Evolutionary conservation across 2,888 invertebrate genomes (phyloP), one percentile per base, ranked within the genome.

Genomic region (Laspeyria flexula): DNA sequence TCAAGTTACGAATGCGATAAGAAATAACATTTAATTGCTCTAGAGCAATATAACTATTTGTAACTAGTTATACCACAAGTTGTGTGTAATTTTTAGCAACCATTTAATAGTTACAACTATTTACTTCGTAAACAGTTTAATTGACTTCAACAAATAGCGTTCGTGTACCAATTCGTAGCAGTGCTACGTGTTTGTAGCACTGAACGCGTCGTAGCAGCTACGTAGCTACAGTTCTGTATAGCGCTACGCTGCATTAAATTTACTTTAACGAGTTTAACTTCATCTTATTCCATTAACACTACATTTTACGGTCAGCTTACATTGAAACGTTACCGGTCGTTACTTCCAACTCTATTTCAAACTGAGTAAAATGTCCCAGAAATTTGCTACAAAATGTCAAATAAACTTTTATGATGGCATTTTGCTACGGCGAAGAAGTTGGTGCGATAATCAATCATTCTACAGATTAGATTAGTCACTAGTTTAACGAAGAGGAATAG

Each of bases 111-210:
- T 1, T 7, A 6, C 25, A 11, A 29, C n/a, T 11, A 11, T 29
- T n/a, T 3, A 29, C 29, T 11, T 29, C 51, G 60, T 63, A 56
- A 43, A 48, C 55, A 43, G 65, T 57, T 71, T 71, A 72, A 76
- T 74, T 66, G 73, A 68, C 68, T 69, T 57, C 44, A 64, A 75
- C 71, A 68, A 73, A 78, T 72, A 56, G 67, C 52, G 53, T 38
- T 41, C 66, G 42, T 71, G 69, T 68, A 66, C 50, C 67, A 71
- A 68, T 70, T 68, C 71, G 71, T 77, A 72, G 60, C 55, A 44
- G 41, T 63, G 64, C 66, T 69, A 64, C 66, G 70, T 51, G 57
- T 49, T 60, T 55, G 69, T 69, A 68, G 67, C 55, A 51, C 1
- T 34, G 42, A 15, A 43, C 39, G 41, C 38, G 43, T 40, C 48